Base-by-base conservation (phyloP, 2,888 invertebrate species). In the Agonopterix arenella region DNA sequence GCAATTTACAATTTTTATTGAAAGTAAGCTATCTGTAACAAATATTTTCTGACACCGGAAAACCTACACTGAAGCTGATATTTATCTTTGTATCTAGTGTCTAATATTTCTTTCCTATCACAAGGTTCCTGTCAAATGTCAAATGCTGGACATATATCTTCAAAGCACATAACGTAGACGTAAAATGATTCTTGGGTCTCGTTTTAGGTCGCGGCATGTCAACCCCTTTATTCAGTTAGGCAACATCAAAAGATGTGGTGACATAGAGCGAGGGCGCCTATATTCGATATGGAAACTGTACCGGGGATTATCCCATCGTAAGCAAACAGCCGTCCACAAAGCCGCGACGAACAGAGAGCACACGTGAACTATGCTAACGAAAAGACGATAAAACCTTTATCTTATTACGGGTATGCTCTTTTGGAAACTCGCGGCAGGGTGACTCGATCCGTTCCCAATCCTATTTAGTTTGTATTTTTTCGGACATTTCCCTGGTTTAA, bases 371-470 rank as follows among this genome's bases (percentile, higher is more conserved):
- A 77, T 76, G 75, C 76, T 84, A 83, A 86, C 84, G 80, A 78
- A 84, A 85, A 84, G 76, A 76, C 73, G 80, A 80, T 84, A 85
- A 85, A 79, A 79, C 84, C 85, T 80, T 86, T 83, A 85, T 83
- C 84, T 84, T 84, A 84, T 85, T 88, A 88, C 73, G 66, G 68
- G 68, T 70, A 62, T 64, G 58, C 61, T 64, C 53, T 55, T 62
- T 55, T 61, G 63, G 65, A 67, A 71, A 66, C 59, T 59, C 59
- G 54, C 60, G 52, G 58, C 60, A 56, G 56, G 58, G 53, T 55
- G 59, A 60, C 61, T 64, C 64, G 67, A 60, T 51, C 48, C 47
- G 46, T 48, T 54, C 52, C 49, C 52, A 58, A 68, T 66, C 64
- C 62, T 53, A 58, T 68, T 75, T 63, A 52, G 52, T 37, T 53